Base-by-base conservation (phyloP, 53 echinoderm and acorn worm species). In the Patiria pectinifera region DNA sequence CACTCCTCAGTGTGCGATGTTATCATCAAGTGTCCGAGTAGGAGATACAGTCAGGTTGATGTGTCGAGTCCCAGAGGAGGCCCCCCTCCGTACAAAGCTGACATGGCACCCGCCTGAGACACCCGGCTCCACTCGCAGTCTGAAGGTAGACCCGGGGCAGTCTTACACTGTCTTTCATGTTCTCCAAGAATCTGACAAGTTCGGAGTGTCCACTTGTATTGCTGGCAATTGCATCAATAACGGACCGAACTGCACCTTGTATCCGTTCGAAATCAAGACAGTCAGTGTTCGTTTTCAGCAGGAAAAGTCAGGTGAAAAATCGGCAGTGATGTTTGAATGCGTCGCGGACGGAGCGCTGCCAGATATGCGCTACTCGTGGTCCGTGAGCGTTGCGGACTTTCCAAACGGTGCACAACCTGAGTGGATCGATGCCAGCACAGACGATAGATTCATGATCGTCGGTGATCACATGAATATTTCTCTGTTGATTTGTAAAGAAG, bases 1-100 rank as follows among this genome's bases (percentile, higher is more conserved):
- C 24, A 87, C 75, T 87, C 87, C 87, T 6, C 48, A n/a, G 18
- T 87, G 87, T 58, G 58, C 59, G 25, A 58, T 59, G 21, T 85
- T 46, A 85, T 46, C 85, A 9, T 13, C 49, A 58, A 35, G 24
- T 14, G 23, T 71, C 12, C 1, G 11, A 59, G 74, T 87, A 14
- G 87, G 58, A 76, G 44, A 87, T 8, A 23, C 2, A 6, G 76
- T 87, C 13, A 23, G 11, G n/a, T 76, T 87, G 76, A 76, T 8
- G 49, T 87, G 87, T 48, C 46, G 24, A 74, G 76, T 87, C 2
- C 87, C 87, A 1, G 75, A 76, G 19, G 76, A 58, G n/a, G 7
- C 48, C 26, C 2, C 11, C 0, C 12, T n/a, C 26, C 26, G 47
- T 26, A 87, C 87, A 11, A 75, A 87, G 62, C 59, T 87, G 3